Percentiles rank a stretch among this genome's conserved stretches.
Conservation (phyloP, 2,113 vertebrate species). For the Xerus inauris region DNA sequence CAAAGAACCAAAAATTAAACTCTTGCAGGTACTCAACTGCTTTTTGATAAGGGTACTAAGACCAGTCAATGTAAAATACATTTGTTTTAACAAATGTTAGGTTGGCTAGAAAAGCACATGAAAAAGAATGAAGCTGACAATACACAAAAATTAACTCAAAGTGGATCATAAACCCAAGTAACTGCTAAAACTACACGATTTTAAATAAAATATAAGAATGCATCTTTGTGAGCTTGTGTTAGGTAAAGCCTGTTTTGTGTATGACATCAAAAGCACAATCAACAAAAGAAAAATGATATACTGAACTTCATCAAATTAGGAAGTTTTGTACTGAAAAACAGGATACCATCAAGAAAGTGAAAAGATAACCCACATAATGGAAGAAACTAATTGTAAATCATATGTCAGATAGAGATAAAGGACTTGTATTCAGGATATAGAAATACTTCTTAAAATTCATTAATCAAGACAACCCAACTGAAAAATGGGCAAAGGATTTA, state of each 20-base stretch:
- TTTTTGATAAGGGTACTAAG: neutral
- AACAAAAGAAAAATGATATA: neutral
- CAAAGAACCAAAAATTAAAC: neutral
- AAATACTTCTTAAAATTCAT: neutral
- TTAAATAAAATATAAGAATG: constrained; percentile 28
- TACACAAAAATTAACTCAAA: neutral
- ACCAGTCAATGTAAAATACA: neutral
- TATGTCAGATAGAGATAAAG: neutral
- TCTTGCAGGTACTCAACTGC: neutral
- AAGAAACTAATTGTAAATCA: neutral
- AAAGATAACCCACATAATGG: neutral
- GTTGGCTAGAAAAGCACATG: neutral
- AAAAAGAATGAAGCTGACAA: neutral
- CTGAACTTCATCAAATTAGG: neutral
- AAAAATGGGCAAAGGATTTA: neutral
- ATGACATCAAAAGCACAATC: neutral
- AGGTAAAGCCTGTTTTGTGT: neutral
- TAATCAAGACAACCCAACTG: neutral
- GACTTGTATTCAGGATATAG: neutral
- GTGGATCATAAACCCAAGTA: neutral
- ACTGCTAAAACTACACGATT: neutral
- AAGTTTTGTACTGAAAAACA: neutral
- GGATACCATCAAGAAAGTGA: neutral
- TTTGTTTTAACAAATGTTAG: neutral
- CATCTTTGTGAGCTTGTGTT: neutral